Percentiles rank a stretch among this genome's conserved stretches.
These are phyloP conservation scores for Nestor notabilis DNA, from an alignment of 2,113 vertebrate species.

Conservation along the genomic window DNA sequence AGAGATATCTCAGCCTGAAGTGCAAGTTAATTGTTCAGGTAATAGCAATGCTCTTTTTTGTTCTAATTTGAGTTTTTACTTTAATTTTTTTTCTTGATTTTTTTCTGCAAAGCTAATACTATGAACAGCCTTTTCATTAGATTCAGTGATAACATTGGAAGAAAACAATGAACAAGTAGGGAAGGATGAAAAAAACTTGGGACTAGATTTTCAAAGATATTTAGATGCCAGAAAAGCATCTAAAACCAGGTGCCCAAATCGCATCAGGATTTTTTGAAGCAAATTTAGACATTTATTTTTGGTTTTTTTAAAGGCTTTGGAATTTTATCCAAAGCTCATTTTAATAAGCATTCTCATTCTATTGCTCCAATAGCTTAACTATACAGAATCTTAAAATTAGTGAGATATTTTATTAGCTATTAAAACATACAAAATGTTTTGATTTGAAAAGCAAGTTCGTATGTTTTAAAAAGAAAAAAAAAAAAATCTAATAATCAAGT, in stretches of 20 bases:
- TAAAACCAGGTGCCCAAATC: background rate
- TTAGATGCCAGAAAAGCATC: background rate
- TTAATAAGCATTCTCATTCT: background rate
- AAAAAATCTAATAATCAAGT: background rate
- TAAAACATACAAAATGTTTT: background rate
- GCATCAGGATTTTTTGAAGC: background rate
- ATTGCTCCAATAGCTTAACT: background rate
- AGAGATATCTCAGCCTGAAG: background rate
- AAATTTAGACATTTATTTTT: background rate
- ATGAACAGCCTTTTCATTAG: background rate
- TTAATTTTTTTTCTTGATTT: background rate
- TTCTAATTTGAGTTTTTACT: background rate
- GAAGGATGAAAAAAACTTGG: background rate
- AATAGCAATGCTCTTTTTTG: background rate
- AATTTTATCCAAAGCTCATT: background rate
- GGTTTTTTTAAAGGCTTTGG: background rate
- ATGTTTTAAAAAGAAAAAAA: background rate
- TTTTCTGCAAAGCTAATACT: background rate
- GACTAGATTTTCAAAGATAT: background rate
- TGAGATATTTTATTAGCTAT: background rate
- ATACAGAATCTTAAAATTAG: background rate
- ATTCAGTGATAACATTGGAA: background rate
- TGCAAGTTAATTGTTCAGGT: background rate
- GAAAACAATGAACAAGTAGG: background rate
- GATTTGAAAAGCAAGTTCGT: background rate